A percentile compares a stretch with the other conserved stretches of the same genome.
These are phyloP conservation scores for Ceratosolen solmsi DNA, from an alignment of 1,140 invertebrate genomes.

Conservation along the genomic window DNA sequence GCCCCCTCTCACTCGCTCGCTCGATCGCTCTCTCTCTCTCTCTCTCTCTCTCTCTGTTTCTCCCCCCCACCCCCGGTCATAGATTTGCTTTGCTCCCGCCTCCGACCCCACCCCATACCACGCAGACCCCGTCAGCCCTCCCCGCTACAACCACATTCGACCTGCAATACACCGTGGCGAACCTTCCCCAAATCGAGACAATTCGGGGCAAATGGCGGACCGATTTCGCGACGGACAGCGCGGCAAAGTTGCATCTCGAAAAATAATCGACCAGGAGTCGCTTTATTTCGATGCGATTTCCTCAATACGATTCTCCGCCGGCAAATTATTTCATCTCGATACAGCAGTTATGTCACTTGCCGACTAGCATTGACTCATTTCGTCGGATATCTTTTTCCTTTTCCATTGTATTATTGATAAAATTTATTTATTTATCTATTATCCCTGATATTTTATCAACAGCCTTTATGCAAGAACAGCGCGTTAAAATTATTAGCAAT, in stretches of 20 bases:
- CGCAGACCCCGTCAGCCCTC: too few species aligned
- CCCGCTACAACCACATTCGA: too few species aligned
- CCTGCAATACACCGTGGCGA: neutral
- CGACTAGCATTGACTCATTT: too few species aligned
- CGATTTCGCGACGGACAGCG: neutral
- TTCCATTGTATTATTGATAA: too few species aligned
- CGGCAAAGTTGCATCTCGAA: neutral
- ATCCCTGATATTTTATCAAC: too few species aligned
- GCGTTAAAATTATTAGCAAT: too few species aligned
- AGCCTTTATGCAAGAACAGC: too few species aligned
- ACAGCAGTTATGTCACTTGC: too few species aligned
- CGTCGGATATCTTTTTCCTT: too few species aligned
- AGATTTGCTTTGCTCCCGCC: slow-evolving; percentile 7
- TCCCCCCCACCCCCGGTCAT: slow-evolving; percentile 6
- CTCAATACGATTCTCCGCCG: too few species aligned
- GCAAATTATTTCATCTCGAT: too few species aligned
- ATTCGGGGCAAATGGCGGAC: slow-evolving; percentile 50
- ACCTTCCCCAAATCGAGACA: slow-evolving; percentile 43
- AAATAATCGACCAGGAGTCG: neutral
- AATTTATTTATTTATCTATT: too few species aligned
- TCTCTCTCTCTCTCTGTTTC: slow-evolving; percentile 39
- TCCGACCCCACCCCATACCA: neutral
- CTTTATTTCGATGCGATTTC: neutral
- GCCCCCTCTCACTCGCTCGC: slow-evolving; percentile 42
- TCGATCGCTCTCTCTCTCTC: neutral